Conservation (phyloP, 2,888 invertebrate species). For the Drosophila mayaguana region DNA sequence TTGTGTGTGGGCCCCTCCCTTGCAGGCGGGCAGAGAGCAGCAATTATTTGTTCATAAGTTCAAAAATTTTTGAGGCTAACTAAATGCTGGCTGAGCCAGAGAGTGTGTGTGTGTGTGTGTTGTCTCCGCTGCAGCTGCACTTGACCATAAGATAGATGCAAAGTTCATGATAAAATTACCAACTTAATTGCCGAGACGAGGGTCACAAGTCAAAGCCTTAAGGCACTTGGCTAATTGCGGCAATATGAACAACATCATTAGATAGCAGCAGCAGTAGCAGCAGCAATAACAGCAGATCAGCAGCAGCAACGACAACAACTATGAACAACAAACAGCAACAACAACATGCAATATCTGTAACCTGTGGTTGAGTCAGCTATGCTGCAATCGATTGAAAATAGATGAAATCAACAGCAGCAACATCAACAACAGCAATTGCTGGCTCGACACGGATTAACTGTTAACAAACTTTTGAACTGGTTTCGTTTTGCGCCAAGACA, state of each 20-base stretch:
- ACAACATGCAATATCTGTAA: slow-evolving; percentile 26
- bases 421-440: slow-evolving; percentile 6
- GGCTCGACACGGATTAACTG: slow-evolving; percentile 25
- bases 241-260: slow-evolving; percentile 52
- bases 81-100: slow-evolving; percentile 30
- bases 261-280: slow-evolving; percentile 12
- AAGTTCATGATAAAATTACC: slow-evolving; percentile 79
- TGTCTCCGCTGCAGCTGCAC: slow-evolving; percentile 33
- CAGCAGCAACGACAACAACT: slow-evolving; percentile 12
- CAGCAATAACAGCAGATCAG: slow-evolving; percentile 7
- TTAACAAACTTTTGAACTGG: slow-evolving; percentile 74
- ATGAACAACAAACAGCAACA: slow-evolving; percentile 10
- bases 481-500: slow-evolving; percentile 52
- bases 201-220: slow-evolving; percentile 59
- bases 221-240: slow-evolving; percentile 56
- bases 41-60: slow-evolving; percentile 72
- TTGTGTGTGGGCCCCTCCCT: slow-evolving; percentile 5
- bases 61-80: slow-evolving; percentile 53
- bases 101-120: slow-evolving; percentile 16
- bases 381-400: slow-evolving; percentile 67
- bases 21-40: slow-evolving; percentile 32
- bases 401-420: slow-evolving; percentile 20
- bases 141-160: slow-evolving; percentile 67
- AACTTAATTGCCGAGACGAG: slow-evolving; percentile 71
- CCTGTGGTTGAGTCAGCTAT: slow-evolving; percentile 59